These are phyloP conservation scores for Danio kyathit DNA, from an alignment of 2,797 vertebrate species.

Conservation along the genomic window DNA sequence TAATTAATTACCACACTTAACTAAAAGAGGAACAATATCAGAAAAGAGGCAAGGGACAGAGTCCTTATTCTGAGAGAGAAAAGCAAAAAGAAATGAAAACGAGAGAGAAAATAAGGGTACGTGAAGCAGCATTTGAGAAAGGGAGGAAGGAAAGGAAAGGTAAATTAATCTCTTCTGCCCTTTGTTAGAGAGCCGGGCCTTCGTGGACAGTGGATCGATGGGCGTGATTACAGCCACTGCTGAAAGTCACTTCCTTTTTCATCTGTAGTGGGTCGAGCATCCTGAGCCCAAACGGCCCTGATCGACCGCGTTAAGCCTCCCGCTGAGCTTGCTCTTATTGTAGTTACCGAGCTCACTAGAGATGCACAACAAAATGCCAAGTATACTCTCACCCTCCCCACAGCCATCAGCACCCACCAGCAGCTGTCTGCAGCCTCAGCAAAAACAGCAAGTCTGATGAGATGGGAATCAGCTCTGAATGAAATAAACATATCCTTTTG, in stretches of 20 bases:
- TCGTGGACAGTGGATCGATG: conserved; percentile 63
- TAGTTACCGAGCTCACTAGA: conserved; percentile 50
- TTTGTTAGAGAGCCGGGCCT: conserved; percentile 57
- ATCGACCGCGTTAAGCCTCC: conserved; percentile 61
- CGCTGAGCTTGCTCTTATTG: conserved; percentile 55
- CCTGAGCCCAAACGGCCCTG: conserved; percentile 53
- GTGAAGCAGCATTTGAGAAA: conserved; percentile 30
- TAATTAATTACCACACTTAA: background rate
- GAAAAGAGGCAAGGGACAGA: conserved; percentile 28
- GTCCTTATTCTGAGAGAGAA: conserved; percentile 4
- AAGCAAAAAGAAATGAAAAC: conserved; percentile 51
- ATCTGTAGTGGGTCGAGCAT: conserved; percentile 60
- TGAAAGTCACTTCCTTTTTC: conserved; percentile 66
- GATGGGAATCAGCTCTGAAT: conserved; percentile 27
- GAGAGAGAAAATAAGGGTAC: conserved; percentile 47
- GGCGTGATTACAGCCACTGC: conserved; percentile 66
- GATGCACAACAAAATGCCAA: conserved; percentile 33
- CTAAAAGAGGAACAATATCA: background rate
- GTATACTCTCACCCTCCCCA: conserved; percentile 11
- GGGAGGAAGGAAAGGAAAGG: conserved; percentile 42
- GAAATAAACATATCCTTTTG: conserved; percentile 50
- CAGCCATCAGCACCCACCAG: background rate
- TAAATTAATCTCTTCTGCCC: conserved; percentile 68
- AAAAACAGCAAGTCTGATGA: conserved; percentile 2
- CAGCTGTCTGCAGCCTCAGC: conserved; percentile 30